Evolutionary conservation across 2,888 invertebrate genomes (phyloP).

Genomic region (Brachyptera putata): DNA sequence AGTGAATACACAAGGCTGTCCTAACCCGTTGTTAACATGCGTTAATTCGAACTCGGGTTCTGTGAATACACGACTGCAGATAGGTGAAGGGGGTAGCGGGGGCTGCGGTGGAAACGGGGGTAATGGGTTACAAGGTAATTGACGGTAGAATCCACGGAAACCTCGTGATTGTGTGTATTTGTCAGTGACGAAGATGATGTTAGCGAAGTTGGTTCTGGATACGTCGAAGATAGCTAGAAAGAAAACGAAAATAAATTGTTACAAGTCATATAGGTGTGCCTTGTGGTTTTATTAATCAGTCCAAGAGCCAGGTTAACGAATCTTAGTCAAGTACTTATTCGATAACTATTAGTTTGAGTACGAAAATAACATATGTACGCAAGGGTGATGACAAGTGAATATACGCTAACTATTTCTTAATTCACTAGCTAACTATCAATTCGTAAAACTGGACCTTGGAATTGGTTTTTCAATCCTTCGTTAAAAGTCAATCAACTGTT

Average conservation of each 20-base stretch:
- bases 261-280: background rate
- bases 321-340: no score
- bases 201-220: slow-evolving; percentile 39
- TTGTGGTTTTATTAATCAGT: no score
- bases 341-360: no score
- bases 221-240: slow-evolving; percentile 43
- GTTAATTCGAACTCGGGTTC: slow-evolving; percentile 12
- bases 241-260: background rate
- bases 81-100: background rate
- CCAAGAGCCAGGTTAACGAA: no score
- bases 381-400: no score
- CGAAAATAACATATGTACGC: no score
- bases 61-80: slow-evolving; percentile 8
- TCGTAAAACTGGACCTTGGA: no score
- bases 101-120: slow-evolving; percentile 28
- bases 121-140: slow-evolving; percentile 42
- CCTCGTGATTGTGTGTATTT: slow-evolving; percentile 44
- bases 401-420: no score
- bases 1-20: background rate
- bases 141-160: slow-evolving; percentile 46
- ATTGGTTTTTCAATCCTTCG: no score
- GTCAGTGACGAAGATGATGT: slow-evolving; percentile 45
- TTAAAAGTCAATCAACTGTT: no score
- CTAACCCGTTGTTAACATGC: background rate
- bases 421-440: no score